Evolutionary conservation across 1,140 invertebrate species (phyloP), one percentile per base, ranked within the genome.

Genomic region (Pachyrhynchus sulphureomaculatus): DNA sequence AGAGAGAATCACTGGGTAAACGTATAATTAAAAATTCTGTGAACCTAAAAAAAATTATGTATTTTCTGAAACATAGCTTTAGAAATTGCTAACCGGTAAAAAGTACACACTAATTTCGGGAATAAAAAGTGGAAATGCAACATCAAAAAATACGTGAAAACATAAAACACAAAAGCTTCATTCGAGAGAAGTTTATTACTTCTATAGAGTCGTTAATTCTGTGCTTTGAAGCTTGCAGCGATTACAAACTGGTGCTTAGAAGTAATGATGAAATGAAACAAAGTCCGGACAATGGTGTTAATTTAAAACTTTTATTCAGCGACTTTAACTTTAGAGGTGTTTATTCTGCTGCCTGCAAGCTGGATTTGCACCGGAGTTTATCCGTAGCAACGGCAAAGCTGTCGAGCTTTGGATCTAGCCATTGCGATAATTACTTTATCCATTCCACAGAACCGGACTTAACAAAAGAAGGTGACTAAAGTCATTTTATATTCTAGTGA

Each of bases 341-440:
- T 34, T 23, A 15, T 24, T 26, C 10, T 17, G 20, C 18, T 15
- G 34, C 18, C 10, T 15, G n/a, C 47, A 18, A 54, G 51, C 51
- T 36, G 51, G 51, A 54, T 54, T 54, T 54, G 15, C 51, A 24
- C 13, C 21, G 51, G n/a, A 54, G 13, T 54, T 54, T 54, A 54
- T 54, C 36, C 51, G 34, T 54, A 36, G 36, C 51, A 54, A 54
- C 51, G 34, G 51, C 51, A 54, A 54, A 54, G 51, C 51, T 54
- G 51, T 39, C 51, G 51, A 41, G 39, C 51, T 54, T 54, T 54
- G 36, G 24, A 54, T 54, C 20, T 41, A 52, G 32, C 36, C 51
- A 54, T 54, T 41, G 51, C 51, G 33, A 41, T 41, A 54, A 54
- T 54, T 54, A 54, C 51, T 54, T 54, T 54, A 54, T 54, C 51